phyloP scores from a whole-genome alignment of 1,140 invertebrate genomes.

The Lysiphlebus fabarum region DNA sequence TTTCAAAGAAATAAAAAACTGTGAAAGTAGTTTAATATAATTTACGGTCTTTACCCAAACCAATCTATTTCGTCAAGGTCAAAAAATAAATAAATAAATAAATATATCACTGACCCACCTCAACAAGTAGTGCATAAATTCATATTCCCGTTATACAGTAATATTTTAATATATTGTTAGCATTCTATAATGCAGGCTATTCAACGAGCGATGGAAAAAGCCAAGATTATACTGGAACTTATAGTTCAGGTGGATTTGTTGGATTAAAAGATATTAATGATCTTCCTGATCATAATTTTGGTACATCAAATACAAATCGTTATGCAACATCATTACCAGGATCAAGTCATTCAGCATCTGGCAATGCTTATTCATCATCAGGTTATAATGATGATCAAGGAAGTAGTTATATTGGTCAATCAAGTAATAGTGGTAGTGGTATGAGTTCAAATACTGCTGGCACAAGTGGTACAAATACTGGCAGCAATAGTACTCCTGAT shows the following conservation, averaged over 20 bases:
- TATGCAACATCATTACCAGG: conserved; percentile 8
- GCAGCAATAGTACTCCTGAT: conserved; percentile 6
- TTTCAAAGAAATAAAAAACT: too few species aligned
- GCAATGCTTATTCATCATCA: not conserved
- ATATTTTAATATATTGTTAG: not conserved
- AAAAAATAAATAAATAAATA: not conserved
- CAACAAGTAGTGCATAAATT: conserved; percentile 15
- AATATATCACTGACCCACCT: not conserved
- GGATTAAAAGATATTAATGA: conserved; percentile 21
- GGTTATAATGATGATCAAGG: too few species aligned
- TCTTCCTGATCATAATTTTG: conserved; percentile 18
- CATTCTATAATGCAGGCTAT: conserved; percentile 20
- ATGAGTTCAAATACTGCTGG: conserved; percentile 1
- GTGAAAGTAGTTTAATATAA: too few species aligned
- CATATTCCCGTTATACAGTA: conserved; percentile 13
- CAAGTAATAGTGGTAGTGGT: conserved; percentile 13
- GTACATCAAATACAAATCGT: conserved; percentile 8
- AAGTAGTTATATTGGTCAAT: too few species aligned
- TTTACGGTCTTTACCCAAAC: conserved; percentile 2
- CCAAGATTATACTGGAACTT: conserved; percentile 24
- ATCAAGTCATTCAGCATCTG: conserved; percentile 6
- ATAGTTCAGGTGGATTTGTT: conserved; percentile 19
- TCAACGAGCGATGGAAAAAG: conserved; percentile 18
- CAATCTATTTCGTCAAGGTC: conserved; percentile 12
- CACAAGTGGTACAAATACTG: not conserved